A percentile compares a stretch with the other conserved stretches of the same genome.
Conservation (phyloP, 2,888 invertebrate species). For the Drosophila tripunctata region DNA sequence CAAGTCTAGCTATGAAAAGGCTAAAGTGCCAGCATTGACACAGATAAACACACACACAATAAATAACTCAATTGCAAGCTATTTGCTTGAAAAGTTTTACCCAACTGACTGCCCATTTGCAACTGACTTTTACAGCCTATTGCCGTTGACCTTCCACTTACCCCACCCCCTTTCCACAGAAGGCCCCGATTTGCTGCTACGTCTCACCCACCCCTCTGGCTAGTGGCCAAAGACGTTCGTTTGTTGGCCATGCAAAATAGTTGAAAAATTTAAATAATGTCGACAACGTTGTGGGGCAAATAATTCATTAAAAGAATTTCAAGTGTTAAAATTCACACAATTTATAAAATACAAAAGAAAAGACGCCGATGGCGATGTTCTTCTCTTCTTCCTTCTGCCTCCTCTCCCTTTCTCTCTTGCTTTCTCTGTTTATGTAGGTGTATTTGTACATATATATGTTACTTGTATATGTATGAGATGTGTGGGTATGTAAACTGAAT, state of each 20-base stretch:
- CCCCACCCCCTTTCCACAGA: too few relatives aligned
- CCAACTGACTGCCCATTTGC: slow-evolving; percentile 22
- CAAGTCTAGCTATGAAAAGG: neutral
- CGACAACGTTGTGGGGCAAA: slow-evolving; percentile 56
- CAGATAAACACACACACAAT: slow-evolving; percentile 47
- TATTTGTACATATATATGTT: slow-evolving; percentile 3
- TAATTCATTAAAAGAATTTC: slow-evolving; percentile 79
- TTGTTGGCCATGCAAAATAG: slow-evolving; percentile 64
- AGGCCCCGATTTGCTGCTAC: neutral
- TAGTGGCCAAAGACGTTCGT: slow-evolving; percentile 32
- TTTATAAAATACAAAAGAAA: slow-evolving; percentile 67
- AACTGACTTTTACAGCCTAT: slow-evolving; percentile 19
- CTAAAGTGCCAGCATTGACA: neutral
- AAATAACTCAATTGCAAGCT: slow-evolving; percentile 78
- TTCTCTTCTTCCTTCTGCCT: neutral
- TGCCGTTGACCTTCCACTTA: neutral
- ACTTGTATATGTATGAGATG: neutral
- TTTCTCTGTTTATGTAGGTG: neutral
- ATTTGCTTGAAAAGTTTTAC: slow-evolving; percentile 72
- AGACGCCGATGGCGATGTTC: slow-evolving; percentile 55
- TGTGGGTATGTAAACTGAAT: slow-evolving; percentile 12
- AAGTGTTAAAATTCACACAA: slow-evolving; percentile 80
- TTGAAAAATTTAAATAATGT: slow-evolving; percentile 76
- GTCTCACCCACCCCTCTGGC: neutral
- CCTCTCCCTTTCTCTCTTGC: neutral